Evolutionary conservation across 2,888 invertebrate species (phyloP).

Genomic region (Phalangium opilio): DNA sequence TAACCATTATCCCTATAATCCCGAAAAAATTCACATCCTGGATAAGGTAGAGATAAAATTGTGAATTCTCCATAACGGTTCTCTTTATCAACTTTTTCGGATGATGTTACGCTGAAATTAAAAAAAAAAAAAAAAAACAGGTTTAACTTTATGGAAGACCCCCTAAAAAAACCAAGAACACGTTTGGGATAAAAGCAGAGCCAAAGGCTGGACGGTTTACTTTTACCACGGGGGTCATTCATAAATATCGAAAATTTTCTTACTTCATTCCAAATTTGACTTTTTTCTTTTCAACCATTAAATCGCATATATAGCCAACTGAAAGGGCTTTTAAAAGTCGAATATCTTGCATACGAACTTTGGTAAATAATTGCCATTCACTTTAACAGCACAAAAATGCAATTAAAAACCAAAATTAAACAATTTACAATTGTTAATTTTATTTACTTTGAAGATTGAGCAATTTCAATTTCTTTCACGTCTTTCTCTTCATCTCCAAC

Average conservation of each 20-base stretch:
- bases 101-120: constrained; percentile 52
- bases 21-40: constrained; percentile 67
- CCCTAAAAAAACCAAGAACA: too few relatives aligned
- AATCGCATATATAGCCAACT: constrained; percentile 56
- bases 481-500: constrained; percentile 18
- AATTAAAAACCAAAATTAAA: neutral
- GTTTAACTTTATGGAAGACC: too few relatives aligned
- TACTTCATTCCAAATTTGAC: constrained; percentile 64
- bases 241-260: constrained; percentile 21
- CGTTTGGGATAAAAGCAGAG: too few relatives aligned
- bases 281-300: constrained; percentile 72
- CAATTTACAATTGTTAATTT: neutral
- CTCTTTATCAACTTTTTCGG: constrained; percentile 65
- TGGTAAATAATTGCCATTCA: constrained; percentile 43
- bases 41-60: constrained; percentile 58
- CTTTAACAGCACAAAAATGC: constrained; percentile 8
- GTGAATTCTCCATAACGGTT: constrained; percentile 55
- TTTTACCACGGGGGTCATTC: too few relatives aligned
- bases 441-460: constrained; percentile 16
- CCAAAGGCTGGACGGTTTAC: too few relatives aligned
- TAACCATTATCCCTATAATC: constrained; percentile 55
- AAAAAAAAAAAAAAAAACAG: constrained; percentile 11
- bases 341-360: constrained; percentile 50
- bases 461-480: constrained; percentile 20
- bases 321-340: constrained; percentile 50